A percentile compares a stretch with the other conserved stretches of the same genome.
Evolutionary conservation across 2,797 vertebrate genomes (phyloP).

Genomic region (Liasis olivaceus): DNA sequence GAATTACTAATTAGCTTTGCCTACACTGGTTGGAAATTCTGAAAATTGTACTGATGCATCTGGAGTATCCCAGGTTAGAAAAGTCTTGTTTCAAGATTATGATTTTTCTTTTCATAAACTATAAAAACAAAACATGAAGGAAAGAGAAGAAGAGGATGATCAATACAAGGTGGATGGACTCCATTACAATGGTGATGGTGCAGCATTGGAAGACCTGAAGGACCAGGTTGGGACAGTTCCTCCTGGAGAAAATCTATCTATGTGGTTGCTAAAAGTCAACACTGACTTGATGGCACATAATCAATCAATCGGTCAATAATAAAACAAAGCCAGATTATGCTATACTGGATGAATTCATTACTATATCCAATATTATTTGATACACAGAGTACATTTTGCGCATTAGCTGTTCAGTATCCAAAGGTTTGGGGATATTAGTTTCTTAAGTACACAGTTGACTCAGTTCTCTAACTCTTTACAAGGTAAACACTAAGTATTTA

Average conservation of each 20-base stretch:
- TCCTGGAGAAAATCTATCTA: not conserved
- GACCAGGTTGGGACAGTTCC: not conserved
- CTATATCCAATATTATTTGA: not conserved
- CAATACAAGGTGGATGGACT: not conserved
- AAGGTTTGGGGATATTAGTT: too few species aligned
- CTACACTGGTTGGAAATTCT: not conserved
- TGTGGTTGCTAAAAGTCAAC: not conserved
- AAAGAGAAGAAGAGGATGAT: not conserved
- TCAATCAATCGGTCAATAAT: not conserved
- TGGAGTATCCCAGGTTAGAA: not conserved
- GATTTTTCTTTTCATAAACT: not conserved
- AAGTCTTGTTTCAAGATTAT: not conserved
- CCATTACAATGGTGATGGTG: not conserved
- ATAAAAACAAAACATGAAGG: not conserved
- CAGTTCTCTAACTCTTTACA: too few species aligned
- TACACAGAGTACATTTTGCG: not conserved
- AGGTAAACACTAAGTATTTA: too few species aligned
- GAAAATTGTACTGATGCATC: not conserved
- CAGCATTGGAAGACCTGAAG: not conserved
- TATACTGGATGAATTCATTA: not conserved
- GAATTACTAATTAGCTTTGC: not conserved
- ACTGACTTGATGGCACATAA: not conserved
- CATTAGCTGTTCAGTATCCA: not conserved
- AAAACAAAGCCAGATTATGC: not conserved
- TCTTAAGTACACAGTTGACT: too few species aligned